Evolutionary conservation across 2,113 vertebrate species (phyloP).

Genomic region (Austrofundulus limnaeus): DNA sequence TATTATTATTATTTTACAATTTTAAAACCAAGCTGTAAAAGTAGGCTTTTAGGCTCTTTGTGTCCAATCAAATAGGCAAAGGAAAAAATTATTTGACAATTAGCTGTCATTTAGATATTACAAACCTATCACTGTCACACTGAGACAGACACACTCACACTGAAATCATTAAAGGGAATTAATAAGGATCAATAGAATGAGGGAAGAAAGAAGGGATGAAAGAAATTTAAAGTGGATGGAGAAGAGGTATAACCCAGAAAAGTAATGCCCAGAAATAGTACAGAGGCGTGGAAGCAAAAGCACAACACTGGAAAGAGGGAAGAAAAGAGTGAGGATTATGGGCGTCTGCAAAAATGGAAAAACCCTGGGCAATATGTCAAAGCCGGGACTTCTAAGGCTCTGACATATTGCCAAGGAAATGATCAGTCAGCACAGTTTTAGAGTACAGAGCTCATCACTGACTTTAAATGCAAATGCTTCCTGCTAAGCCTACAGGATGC

Average conservation of each 20-base stretch:
- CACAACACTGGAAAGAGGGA: constrained; percentile 21
- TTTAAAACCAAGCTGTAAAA: too few species aligned
- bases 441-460: constrained; percentile 38
- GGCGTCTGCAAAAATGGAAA: constrained; percentile 61
- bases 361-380: constrained; percentile 56
- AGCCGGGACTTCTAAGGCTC: constrained; percentile 54
- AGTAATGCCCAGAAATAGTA: constrained; percentile 52
- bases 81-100: too few species aligned
- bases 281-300: constrained; percentile 22
- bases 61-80: too few species aligned
- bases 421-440: constrained; percentile 66
- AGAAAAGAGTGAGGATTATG: constrained; percentile 46
- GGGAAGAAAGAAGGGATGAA: constrained; percentile 21
- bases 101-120: too few species aligned
- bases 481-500: constrained; percentile 35
- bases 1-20: too few species aligned
- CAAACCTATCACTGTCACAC: too few species aligned
- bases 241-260: constrained; percentile 53
- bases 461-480: constrained; percentile 52
- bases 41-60: too few species aligned
- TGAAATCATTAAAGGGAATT: constrained; percentile 9
- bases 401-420: constrained; percentile 57
- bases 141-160: neutral
- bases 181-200: neutral
- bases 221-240: constrained; percentile 20